phyloP scores from a whole-genome alignment of 2,113 vertebrate genomes.

The Clupea harengus region DNA sequence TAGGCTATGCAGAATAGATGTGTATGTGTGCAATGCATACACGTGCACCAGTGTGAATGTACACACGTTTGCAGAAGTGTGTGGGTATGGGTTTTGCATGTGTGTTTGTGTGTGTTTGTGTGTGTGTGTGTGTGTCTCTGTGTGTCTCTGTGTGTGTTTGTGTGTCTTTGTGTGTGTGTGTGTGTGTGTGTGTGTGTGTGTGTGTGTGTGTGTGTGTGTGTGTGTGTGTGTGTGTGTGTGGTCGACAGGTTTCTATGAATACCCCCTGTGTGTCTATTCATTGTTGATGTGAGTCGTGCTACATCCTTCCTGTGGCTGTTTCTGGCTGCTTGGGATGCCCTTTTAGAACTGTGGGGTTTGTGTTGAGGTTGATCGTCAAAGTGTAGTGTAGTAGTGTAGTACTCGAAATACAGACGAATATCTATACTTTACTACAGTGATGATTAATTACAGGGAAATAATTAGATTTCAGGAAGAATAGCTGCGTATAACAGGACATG shows the following conservation, averaged over 20 bases:
- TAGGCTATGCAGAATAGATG: background rate
- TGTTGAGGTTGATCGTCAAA: too few species aligned
- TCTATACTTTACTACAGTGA: too few species aligned
- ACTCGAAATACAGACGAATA: background rate
- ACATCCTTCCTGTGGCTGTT: background rate
- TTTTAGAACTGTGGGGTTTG: background rate
- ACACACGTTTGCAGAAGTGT: too few species aligned
- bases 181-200: constrained; percentile 2
- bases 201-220: background rate
- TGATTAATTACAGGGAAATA: too few species aligned
- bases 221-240: background rate
- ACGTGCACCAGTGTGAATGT: too few species aligned
- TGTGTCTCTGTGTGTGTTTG: constrained; percentile 6
- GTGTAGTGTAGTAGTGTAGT: too few species aligned
- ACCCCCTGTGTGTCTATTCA: background rate
- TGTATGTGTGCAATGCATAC: background rate
- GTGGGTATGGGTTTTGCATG: too few species aligned
- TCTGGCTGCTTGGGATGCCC: background rate
- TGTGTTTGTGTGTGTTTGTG: too few species aligned
- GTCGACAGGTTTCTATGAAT: background rate
- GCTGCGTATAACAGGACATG: too few species aligned
- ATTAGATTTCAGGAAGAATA: too few species aligned
- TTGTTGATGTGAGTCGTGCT: background rate
- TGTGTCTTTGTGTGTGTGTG: background rate
- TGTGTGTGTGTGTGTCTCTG: background rate